Base-by-base conservation (phyloP, 2,888 invertebrate species). In the Andrena chrysosceles region DNA sequence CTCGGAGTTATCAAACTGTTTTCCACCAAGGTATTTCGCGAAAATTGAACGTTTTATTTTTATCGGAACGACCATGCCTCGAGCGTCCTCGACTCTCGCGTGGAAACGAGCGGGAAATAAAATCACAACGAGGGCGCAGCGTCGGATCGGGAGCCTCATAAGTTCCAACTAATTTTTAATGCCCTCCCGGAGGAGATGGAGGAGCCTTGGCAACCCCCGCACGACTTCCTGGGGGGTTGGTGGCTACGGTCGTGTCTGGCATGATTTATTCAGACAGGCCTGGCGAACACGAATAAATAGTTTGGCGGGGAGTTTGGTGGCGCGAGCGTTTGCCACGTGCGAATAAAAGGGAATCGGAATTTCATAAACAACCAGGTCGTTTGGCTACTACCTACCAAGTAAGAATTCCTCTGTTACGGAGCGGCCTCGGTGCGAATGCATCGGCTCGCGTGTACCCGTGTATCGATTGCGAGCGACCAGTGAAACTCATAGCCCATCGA, bases 81-180 rank as follows among this genome's bases (percentile, higher is more conserved):
- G 70, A 5, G n/a, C 42, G 29, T 42, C 42, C 13, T 6, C n/a
- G 56, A 10, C 2, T 56, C 6, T 56, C 5, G 7, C 68, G 26
- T 68, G 26, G 69, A 29, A 59, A 35, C 56, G 35, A 13, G 63
- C 42, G 60, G 42, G 48, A 49, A 75, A 68, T 78, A 68, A 83
- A 83, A 83, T 78, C 62, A 75, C 68, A 35, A 64, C 20, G 49
- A 29, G 16, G 6, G 8, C 6, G 20, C 42, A 26, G n/a, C 35
- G n/a, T 64, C 1, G 29, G 63, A 63, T 71, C 63, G 26, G 63
- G 29, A 23, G 31, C 70, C 71, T 84, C 77, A 52, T 74, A 77
- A 79, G 81, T 81, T 77, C 54, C 52, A 79, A 87, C 84, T 87
- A 87, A 85, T 88, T 87, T 84, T 85, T 86, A 86, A 87, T 83